A percentile compares a stretch with the other conserved stretches of the same genome.
Evolutionary conservation across 35 echinoderm and acorn worm genomes (phyloP).

Genomic region (Strongylocentrotus purpuratus): DNA sequence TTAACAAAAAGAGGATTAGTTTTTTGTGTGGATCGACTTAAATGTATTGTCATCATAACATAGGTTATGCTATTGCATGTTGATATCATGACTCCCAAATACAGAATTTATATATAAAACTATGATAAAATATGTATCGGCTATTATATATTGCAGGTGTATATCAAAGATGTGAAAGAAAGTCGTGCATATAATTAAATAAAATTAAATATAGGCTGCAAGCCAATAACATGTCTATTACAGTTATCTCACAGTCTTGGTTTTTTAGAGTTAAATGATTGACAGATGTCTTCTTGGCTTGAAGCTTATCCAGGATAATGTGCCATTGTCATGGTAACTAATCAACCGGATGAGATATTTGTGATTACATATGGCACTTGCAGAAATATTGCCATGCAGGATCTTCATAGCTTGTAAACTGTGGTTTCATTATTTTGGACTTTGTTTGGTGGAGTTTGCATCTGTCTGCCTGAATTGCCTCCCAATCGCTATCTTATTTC

Average conservation of each 20-base stretch:
- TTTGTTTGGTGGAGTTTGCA: not conserved
- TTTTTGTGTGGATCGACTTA: too few species aligned
- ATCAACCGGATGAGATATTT: not conserved
- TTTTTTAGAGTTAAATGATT: not conserved
- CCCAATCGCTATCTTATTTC: too few species aligned
- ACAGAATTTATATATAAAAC: too few species aligned
- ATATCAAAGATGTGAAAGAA: not conserved
- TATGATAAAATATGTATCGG: too few species aligned
- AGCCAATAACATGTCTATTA: not conserved
- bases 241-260: not conserved
- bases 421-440: not conserved
- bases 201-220: not conserved
- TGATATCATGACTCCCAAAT: too few species aligned
- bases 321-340: not conserved
- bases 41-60: too few species aligned
- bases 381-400: not conserved
- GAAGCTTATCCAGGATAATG: not conserved
- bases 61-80: too few species aligned
- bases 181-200: not conserved
- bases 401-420: not conserved
- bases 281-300: not conserved
- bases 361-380: not conserved
- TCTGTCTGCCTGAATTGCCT: not conserved
- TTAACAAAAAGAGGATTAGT: too few species aligned
- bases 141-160: too few species aligned